Conservation (phyloP, 2,888 invertebrate genomes). For the Drosophila quasianomalipes region DNA sequence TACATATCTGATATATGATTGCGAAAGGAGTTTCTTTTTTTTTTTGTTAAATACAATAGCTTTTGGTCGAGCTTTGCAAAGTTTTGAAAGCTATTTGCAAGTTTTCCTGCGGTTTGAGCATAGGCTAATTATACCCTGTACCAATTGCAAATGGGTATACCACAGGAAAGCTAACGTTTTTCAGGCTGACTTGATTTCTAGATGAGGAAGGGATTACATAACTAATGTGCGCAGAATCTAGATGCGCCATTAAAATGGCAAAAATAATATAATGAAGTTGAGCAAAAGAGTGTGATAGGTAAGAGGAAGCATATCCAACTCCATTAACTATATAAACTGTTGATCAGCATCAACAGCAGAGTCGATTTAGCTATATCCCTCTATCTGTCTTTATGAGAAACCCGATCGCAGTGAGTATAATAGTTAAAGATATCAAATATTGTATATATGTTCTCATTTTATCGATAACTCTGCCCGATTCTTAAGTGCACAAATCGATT, state of each 20-base stretch:
- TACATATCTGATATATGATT: slow-evolving; percentile 25
- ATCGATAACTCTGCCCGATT: not conserved
- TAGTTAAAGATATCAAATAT: not conserved
- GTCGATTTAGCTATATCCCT: not conserved
- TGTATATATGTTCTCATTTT: not conserved
- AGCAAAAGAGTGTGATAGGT: not conserved
- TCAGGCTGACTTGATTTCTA: not conserved
- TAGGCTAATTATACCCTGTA: slow-evolving; percentile 11
- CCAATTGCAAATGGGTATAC: not conserved
- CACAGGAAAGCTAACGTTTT: not conserved
- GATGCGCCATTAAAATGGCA: not conserved
- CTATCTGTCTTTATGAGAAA: not conserved
- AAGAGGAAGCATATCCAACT: not conserved
- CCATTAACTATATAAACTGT: not conserved
- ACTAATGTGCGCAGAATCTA: not conserved
- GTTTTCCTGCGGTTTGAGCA: slow-evolving; percentile 21
- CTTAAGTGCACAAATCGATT: not conserved
- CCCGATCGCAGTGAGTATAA: not conserved
- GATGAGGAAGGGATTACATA: not conserved
- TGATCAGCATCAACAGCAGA: not conserved
- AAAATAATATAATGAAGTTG: not conserved
- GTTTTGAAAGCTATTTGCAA: slow-evolving; percentile 10
- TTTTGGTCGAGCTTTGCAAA: not conserved
- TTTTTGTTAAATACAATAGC: not conserved
- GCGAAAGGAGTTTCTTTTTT: slow-evolving; percentile 20